phyloP scores from a whole-genome alignment of 2,888 invertebrate genomes.

The Mythimna vitellina region DNA sequence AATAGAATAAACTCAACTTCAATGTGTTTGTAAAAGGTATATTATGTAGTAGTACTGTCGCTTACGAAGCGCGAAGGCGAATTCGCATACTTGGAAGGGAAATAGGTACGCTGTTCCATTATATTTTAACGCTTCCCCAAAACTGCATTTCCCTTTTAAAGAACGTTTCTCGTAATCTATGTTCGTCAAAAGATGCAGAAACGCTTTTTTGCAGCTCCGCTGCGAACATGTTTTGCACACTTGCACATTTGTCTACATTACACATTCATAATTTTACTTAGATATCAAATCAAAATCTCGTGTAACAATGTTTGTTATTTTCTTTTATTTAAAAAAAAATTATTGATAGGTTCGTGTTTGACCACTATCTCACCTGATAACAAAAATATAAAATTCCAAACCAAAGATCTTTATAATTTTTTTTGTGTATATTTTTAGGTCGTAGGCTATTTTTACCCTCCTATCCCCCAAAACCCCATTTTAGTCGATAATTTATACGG shows the following conservation, averaged over 20 bases:
- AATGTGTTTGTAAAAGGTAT: not conserved
- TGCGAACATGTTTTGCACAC: not conserved
- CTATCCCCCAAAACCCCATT: too few species aligned
- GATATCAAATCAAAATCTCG: too few species aligned
- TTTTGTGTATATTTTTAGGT: too few species aligned
- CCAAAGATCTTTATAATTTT: too few species aligned
- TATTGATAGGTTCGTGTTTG: too few species aligned
- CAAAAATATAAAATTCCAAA: too few species aligned
- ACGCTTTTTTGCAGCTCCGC: not conserved
- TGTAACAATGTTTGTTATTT: too few species aligned
- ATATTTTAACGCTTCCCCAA: not conserved
- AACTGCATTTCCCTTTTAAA: constrained; percentile 4
- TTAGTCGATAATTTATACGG: too few species aligned
- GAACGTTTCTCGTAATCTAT: not conserved
- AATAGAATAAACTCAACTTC: too few species aligned
- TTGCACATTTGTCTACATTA: not conserved
- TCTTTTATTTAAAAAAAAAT: too few species aligned
- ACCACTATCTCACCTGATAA: too few species aligned
- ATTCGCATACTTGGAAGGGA: not conserved
- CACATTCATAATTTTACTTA: not conserved
- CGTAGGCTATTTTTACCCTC: too few species aligned
- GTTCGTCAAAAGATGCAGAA: constrained; percentile 7
- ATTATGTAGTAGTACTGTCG: not conserved
- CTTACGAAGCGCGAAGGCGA: not conserved
- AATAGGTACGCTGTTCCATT: not conserved